These are phyloP conservation scores for Rhinogobius similis DNA, from an alignment of 2,113 vertebrate species.

Conservation along the genomic window DNA sequence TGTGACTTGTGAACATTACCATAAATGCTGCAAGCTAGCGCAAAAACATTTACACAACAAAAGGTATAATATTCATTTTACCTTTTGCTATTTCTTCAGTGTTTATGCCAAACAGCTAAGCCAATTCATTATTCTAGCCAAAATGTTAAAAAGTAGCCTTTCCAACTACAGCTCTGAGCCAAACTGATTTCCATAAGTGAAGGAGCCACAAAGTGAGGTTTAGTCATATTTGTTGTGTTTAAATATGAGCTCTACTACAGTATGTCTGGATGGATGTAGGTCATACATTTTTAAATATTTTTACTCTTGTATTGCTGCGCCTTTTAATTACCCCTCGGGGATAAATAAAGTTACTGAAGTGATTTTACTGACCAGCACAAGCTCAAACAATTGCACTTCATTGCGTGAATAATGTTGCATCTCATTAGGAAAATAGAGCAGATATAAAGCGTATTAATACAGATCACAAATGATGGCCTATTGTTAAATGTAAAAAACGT, in stretches of 20 bases:
- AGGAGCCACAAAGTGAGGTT: background rate
- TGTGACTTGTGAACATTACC: constrained; percentile 3
- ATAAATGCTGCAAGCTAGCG: background rate
- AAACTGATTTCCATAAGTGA: background rate
- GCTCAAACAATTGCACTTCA: background rate
- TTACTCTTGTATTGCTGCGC: no score
- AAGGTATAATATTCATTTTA: background rate
- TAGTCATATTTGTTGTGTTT: no score
- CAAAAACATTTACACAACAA: constrained; percentile 2
- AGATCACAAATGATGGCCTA: no score
- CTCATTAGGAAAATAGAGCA: constrained; percentile 4
- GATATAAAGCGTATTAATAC: no score
- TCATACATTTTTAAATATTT: no score
- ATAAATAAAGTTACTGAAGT: no score
- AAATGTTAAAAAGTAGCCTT: background rate
- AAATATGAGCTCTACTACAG: no score
- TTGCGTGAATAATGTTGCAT: constrained; percentile 10
- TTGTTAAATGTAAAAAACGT: no score
- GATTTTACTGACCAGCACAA: background rate
- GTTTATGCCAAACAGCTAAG: background rate
- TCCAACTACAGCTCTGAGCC: background rate
- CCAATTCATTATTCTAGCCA: background rate
- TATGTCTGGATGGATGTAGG: no score
- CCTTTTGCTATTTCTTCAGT: background rate
- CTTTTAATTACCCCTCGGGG: no score